A percentile compares a stretch with the other conserved stretches of the same genome.
phyloP scores from a whole-genome alignment of 2,797 vertebrate species.

The Sebastes trivittatus region DNA sequence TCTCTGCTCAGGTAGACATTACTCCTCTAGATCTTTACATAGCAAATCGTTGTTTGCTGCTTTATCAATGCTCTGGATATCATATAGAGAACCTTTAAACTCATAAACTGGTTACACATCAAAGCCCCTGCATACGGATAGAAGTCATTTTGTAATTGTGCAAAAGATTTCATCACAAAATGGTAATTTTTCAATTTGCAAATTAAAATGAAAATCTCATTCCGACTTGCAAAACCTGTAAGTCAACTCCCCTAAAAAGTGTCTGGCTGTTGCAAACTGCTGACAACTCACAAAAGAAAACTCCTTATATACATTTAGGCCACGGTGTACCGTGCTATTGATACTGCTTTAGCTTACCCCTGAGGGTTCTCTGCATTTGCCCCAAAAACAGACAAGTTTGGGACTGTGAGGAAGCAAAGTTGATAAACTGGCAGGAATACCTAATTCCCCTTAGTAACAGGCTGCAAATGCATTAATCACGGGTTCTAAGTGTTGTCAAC shows the following conservation, averaged over 20 bases:
- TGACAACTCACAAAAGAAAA: slow-evolving; percentile 51
- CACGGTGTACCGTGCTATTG: slow-evolving; percentile 38
- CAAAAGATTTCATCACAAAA: not conserved
- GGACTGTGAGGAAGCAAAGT: slow-evolving; percentile 26
- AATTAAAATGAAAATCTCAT: not conserved
- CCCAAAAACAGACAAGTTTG: slow-evolving; percentile 41
- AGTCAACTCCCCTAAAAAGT: not conserved
- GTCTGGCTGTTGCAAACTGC: slow-evolving; percentile 36
- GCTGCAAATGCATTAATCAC: slow-evolving; percentile 70
- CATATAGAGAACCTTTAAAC: not conserved
- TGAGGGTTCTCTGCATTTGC: not conserved
- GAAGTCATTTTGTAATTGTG: not conserved
- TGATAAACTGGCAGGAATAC: slow-evolving; percentile 58
- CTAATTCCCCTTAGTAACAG: slow-evolving; percentile 22
- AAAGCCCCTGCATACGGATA: not conserved
- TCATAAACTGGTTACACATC: not conserved
- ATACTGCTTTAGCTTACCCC: slow-evolving; percentile 9
- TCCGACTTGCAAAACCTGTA: not conserved
- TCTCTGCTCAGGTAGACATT: too few species aligned
- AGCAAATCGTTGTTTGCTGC: too few species aligned
- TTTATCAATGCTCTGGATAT: too few species aligned
- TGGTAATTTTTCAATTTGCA: not conserved
- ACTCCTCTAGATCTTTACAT: too few species aligned
- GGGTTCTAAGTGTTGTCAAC: slow-evolving; percentile 59
- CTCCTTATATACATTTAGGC: slow-evolving; percentile 48